Percentiles rank a stretch among this genome's conserved stretches.
These are phyloP conservation scores for Norana najaformis DNA, from an alignment of 2,888 invertebrate species.

Conservation along the genomic window DNA sequence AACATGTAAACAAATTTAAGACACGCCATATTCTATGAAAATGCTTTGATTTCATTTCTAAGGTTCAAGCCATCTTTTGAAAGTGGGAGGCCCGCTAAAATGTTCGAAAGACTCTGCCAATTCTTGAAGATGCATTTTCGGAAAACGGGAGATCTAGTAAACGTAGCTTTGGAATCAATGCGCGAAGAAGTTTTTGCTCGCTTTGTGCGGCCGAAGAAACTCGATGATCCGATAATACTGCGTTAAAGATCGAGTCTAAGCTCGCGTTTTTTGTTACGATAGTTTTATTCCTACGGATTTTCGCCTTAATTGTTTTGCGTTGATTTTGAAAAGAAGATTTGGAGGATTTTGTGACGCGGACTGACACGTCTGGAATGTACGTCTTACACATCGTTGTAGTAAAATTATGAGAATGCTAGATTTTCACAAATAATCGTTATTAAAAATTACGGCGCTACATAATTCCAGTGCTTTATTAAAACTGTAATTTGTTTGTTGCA, in stretches of 20 bases:
- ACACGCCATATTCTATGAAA: too few species aligned
- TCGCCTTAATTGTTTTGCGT: neutral
- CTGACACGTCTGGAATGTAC: constrained; percentile 13
- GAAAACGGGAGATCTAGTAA: neutral
- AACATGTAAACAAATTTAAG: too few species aligned
- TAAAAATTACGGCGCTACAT: neutral
- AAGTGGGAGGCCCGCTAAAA: too few species aligned
- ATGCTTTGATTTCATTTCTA: too few species aligned
- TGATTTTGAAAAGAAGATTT: constrained; percentile 13
- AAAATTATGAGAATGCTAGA: neutral
- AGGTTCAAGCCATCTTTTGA: too few species aligned
- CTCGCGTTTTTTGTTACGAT: neutral
- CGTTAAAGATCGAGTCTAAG: neutral
- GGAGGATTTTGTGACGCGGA: neutral
- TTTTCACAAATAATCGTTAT: neutral
- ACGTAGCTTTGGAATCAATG: neutral
- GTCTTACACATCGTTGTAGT: neutral
- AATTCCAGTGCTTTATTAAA: neutral
- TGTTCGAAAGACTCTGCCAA: neutral
- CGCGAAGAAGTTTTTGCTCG: neutral
- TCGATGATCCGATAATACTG: constrained; percentile 5
- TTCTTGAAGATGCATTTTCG: neutral
- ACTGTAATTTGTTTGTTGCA: neutral
- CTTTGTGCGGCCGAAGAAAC: constrained; percentile 6
- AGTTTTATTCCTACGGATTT: neutral